Evolutionary conservation across 64 coral and sea anemone species (phyloP).

Genomic region (Anthopleura sola): DNA sequence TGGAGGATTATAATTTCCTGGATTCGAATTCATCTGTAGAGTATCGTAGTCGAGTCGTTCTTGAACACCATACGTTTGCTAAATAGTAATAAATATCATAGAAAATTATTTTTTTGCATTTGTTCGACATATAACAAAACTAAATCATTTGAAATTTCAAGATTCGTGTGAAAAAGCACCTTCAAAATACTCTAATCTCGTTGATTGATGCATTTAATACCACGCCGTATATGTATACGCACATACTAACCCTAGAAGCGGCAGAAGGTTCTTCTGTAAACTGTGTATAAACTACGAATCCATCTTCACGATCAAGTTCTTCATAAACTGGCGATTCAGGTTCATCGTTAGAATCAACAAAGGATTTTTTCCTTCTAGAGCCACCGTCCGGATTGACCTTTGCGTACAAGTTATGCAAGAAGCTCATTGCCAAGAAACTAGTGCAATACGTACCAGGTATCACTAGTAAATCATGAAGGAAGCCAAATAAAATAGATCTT

Average conservation of each 20-base stretch:
- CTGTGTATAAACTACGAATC: slow-evolving; percentile 77
- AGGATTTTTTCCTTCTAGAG: not conserved
- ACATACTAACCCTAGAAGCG: not conserved
- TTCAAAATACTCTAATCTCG: not conserved
- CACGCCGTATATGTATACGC: not conserved
- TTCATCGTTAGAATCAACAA: not conserved
- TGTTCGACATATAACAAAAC: too few relatives aligned
- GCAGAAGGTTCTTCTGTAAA: slow-evolving; percentile 12
- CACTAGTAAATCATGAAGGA: not conserved
- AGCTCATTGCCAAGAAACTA: slow-evolving; percentile 35
- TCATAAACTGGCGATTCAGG: not conserved
- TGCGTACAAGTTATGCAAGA: slow-evolving; percentile 30
- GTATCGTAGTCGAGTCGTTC: not conserved
- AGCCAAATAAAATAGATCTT: not conserved
- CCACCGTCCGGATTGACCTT: slow-evolving; percentile 10
- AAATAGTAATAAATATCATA: not conserved
- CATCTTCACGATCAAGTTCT: slow-evolving; percentile 58
- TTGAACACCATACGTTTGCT: not conserved
- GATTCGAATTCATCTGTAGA: not conserved
- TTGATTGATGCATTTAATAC: not conserved
- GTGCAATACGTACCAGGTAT: not conserved
- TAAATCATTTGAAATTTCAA: too few relatives aligned
- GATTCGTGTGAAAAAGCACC: too few relatives aligned
- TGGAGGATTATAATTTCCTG: not conserved
- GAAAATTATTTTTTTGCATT: too few relatives aligned